Evolutionary conservation across 2,888 invertebrate genomes (phyloP), one percentile per base, ranked within the genome.

Genomic region (Microplitis manilae): DNA sequence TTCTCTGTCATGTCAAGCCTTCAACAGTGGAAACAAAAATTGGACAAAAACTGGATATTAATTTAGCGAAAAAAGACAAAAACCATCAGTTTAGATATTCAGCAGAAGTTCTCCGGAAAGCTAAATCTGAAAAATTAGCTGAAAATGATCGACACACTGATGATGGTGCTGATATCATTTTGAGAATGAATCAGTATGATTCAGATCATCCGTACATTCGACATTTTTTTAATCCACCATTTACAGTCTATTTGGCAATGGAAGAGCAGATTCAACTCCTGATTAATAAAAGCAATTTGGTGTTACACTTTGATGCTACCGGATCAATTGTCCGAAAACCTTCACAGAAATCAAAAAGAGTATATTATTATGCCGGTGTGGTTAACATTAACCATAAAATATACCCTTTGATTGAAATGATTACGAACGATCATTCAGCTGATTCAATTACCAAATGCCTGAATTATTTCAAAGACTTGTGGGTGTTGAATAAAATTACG

Each of bases 231-330:
- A 62, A 6, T 62, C 41, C 41, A 41, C 78, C 78, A 6, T 78
- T 78, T 50, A 77, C 74, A 6, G 74, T 80, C 1, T 80, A 80
- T 60, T 71, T 79, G 8, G 67, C 73, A 13, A 73, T 72, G 38
- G 39, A 39, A 9, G 41, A 77, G 60, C 77, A 77, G 8, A 65
- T 79, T 2, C 69, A 70, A 38, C 71, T 77, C 61, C 61, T 79
- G 60, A 73, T 76, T 30, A 7, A 41, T 41, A 50, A 77, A 64
- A 7, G 5, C 15, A 4, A 67, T 77, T 71, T 62, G 15, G 67
- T 68, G 1, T 41, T 76, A 6, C 59, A 77, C 38, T 77, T 72
- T 20, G 75, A 76, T 72, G 65, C 75, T 62, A 62, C n/a, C 6
- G 76, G 79, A 50, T 65, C 70, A 17, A 40, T 75, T 39, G 59